A percentile compares a stretch with the other conserved stretches of the same genome.
Evolutionary conservation across 2,888 invertebrate genomes (phyloP).

Genomic region (Rhodophaea formosa): DNA sequence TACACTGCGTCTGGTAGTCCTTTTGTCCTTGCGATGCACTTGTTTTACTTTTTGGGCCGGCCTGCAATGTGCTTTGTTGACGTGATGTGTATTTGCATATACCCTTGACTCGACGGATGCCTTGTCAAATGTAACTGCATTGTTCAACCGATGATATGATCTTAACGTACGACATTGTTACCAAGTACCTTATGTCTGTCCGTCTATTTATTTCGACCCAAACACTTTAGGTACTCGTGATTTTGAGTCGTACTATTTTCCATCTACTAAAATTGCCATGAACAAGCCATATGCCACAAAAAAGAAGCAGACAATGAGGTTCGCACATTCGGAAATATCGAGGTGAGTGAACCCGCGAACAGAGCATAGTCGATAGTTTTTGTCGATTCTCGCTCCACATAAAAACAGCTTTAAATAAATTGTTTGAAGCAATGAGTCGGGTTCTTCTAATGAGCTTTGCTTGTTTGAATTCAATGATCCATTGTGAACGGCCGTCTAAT

Average conservation of each 20-base stretch:
- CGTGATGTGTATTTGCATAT: constrained; percentile 66
- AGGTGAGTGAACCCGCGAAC: constrained; percentile 69
- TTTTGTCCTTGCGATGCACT: constrained; percentile 47
- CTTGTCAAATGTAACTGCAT: constrained; percentile 55
- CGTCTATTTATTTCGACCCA: constrained; percentile 14
- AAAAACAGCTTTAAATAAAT: constrained; percentile 66
- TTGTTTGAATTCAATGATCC: constrained; percentile 34
- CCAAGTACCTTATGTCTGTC: constrained; percentile 10
- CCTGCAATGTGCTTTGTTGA: constrained; percentile 57
- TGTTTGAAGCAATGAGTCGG: constrained; percentile 51
- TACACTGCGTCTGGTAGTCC: constrained; percentile 41
- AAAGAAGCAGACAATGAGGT: constrained; percentile 71
- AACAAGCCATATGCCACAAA: constrained; percentile 70
- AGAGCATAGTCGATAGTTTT: constrained; percentile 68
- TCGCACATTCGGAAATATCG: constrained; percentile 72
- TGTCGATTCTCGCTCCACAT: constrained; percentile 53
- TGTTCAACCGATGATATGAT: constrained; percentile 43
- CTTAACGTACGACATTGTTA: constrained; percentile 26
- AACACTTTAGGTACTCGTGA: constrained; percentile 23
- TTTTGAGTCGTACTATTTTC: constrained; percentile 39
- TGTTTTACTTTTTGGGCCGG: constrained; percentile 53
- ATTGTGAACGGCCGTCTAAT: constrained; percentile 36
- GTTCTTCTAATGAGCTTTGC: constrained; percentile 38
- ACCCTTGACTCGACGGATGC: constrained; percentile 57
- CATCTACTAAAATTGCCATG: constrained; percentile 54